Conservation (phyloP, 2,797 vertebrate genomes). For the Clamator glandarius region DNA sequence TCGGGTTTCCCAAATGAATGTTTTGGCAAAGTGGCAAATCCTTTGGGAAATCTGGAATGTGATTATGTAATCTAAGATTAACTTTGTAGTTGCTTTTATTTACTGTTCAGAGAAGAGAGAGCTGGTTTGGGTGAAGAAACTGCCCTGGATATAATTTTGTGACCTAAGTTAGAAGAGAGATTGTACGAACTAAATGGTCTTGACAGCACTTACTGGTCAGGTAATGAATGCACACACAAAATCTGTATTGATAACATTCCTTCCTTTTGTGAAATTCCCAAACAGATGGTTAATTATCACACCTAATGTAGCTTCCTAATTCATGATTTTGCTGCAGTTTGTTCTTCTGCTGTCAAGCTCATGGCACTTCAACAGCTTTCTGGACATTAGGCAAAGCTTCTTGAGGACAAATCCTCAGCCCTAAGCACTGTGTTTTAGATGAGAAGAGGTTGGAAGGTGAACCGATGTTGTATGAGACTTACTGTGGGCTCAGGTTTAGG, state of each 20-base stretch:
- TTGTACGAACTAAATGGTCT: neutral
- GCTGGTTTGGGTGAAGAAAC: neutral
- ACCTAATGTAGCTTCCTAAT: neutral
- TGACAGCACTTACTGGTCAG: neutral
- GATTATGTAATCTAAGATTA: neutral
- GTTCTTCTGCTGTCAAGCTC: neutral
- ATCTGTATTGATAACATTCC: neutral
- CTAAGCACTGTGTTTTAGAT: neutral
- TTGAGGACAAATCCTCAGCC: neutral
- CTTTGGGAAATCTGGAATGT: neutral
- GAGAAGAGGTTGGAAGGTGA: neutral
- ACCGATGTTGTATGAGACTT: neutral
- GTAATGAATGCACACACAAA: neutral
- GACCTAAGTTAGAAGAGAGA: neutral
- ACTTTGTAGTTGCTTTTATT: neutral
- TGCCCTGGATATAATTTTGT: neutral
- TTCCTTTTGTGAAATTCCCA: neutral
- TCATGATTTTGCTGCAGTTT: neutral
- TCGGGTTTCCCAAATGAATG: neutral
- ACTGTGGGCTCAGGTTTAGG: neutral
- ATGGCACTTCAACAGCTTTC: neutral
- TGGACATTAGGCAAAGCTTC: neutral
- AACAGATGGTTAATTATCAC: neutral
- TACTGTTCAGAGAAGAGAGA: rapidly evolving
- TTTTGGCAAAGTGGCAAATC: neutral